phyloP scores from a whole-genome alignment of 2,797 vertebrate genomes.

The Erethizon dorsatum region DNA sequence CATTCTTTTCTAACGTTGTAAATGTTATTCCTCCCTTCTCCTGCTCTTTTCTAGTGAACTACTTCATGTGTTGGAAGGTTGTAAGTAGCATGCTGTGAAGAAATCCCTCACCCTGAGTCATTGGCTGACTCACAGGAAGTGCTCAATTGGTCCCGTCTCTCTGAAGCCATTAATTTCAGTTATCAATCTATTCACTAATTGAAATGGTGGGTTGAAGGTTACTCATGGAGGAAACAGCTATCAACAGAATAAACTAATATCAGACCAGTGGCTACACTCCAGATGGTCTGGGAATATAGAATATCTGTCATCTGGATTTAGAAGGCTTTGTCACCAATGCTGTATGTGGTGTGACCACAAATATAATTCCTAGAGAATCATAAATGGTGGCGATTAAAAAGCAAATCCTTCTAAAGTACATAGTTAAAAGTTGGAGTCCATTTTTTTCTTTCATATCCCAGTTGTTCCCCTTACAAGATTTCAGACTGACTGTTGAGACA shows the following conservation, averaged over 20 bases:
- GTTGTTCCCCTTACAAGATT: not conserved
- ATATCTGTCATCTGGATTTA: not conserved
- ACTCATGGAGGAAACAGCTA: not conserved
- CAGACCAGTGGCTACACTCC: not conserved
- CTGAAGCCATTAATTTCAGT: not conserved
- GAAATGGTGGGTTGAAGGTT: not conserved
- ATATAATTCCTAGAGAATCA: not conserved
- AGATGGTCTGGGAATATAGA: not conserved
- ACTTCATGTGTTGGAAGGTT: not conserved
- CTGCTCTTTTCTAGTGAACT: not conserved
- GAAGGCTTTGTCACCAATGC: not conserved
- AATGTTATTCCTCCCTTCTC: not conserved
- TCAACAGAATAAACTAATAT: conserved; percentile 27
- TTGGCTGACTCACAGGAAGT: not conserved
- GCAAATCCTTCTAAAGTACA: not conserved
- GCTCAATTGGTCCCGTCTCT: not conserved
- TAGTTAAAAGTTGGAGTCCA: accelerated
- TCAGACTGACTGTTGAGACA: conserved; percentile 29
- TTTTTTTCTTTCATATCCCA: not conserved
- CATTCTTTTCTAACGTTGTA: not conserved
- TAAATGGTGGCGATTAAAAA: not conserved
- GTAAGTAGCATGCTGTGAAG: not conserved
- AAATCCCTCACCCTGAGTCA: not conserved
- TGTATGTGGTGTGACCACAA: not conserved
- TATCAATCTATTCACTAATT: not conserved